Evolutionary conservation across 2,113 vertebrate species (phyloP), one percentile per base, ranked within the genome.

Genomic region (Spilogale gracilis): DNA sequence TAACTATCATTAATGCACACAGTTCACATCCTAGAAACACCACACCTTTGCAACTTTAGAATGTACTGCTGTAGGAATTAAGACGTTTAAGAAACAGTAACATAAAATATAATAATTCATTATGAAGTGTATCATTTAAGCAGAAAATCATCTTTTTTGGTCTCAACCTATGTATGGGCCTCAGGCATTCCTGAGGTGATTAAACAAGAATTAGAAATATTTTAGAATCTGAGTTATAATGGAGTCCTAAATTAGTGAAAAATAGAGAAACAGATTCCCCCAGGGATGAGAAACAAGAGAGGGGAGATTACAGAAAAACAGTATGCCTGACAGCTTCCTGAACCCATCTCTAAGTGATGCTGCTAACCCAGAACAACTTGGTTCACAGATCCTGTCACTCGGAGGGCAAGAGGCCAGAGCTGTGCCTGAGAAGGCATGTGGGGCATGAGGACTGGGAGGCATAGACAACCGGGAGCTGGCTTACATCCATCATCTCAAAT

Each of bases 131-230:
- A 38, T 54, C 73, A 85, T 38, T 69, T 60, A 6, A 83, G 38
- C 30, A 32, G 52, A 80, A 54, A 69, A 76, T 38, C 65, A 52
- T 18, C 56, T 90, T 63, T 71, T 81, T 63, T 45, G 43, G 13
- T 80, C 38, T 69, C 58, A n/a, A 78, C 73, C 21, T 61, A n/a
- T 23, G 73, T 16, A 93, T 8, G n/a, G 45, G 74, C n/a, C 50
- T 91, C 69, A 23, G 16, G 54, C 21, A 79, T 95, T 80, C 30
- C 32, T 69, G 45, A 90, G 20, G 30, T 45, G 63, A 93, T 6
- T 78, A 78, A 96, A 84, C 25, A 74, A 88, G 80, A 74, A 50
- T 78, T 9, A 74, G 67, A 76, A 87, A 93, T 86, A 27, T 52
- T 82, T 82, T 50, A 43, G 38, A 50, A 78, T 45, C 25, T 32